Conservation (phyloP, 2,888 invertebrate genomes). For the Onchidella celtica region DNA sequence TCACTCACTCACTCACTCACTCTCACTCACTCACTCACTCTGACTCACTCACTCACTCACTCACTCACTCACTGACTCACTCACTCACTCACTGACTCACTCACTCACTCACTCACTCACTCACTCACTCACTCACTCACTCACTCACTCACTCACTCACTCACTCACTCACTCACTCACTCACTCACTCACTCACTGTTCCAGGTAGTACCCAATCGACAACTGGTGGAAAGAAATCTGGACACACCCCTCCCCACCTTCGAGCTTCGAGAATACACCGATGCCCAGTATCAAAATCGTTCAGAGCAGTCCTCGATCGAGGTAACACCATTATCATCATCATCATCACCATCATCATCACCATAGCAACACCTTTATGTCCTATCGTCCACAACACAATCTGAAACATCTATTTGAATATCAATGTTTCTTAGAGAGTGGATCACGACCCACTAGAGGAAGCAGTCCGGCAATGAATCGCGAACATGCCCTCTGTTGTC, state of each 20-base stretch:
- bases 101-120: background rate
- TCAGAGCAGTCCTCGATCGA: constrained; percentile 6
- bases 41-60: background rate
- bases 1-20: background rate
- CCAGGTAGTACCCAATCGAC: no score
- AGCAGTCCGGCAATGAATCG: no score
- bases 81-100: background rate
- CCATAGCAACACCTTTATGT: no score
- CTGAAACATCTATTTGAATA: no score
- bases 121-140: background rate
- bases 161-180: background rate
- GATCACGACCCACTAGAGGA: no score
- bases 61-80: background rate
- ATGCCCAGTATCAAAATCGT: background rate
- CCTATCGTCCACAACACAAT: no score
- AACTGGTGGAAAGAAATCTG: no score
- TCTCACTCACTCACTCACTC: background rate
- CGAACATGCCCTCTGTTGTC: no score
- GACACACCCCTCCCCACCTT: no score
- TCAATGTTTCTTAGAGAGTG: no score
- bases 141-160: background rate
- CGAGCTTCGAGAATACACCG: background rate
- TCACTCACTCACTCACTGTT: background rate
- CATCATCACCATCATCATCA: background rate
- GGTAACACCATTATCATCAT: background rate